Evolutionary conservation across 2,113 vertebrate species (phyloP).

Genomic region (Vulpes ferrilata): DNA sequence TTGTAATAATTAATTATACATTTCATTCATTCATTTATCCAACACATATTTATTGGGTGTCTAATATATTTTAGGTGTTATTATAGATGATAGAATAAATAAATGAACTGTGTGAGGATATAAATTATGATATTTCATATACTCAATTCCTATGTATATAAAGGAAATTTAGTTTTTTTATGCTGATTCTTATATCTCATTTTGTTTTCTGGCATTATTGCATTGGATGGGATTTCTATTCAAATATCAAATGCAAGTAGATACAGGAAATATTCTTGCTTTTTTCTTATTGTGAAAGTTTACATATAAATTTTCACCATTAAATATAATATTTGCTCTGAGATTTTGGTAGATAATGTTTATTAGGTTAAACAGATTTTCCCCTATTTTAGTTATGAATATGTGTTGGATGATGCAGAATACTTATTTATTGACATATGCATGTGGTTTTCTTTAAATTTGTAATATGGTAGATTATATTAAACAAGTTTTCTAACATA

Average conservation of each 20-base stretch:
- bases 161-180: background rate
- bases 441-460: background rate
- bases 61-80: background rate
- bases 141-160: background rate
- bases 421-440: background rate
- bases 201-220: conserved; percentile 24
- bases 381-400: background rate
- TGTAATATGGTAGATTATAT: background rate
- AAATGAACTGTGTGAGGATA: background rate
- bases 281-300: background rate
- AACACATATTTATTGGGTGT: background rate
- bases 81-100: background rate
- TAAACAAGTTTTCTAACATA: conserved; percentile 17
- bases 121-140: background rate
- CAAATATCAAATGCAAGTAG: background rate
- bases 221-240: background rate
- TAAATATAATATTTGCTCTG: background rate
- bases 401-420: background rate
- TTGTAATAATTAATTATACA: background rate
- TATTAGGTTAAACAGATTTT: background rate
- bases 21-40: background rate
- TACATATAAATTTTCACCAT: background rate
- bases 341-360: background rate
- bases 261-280: background rate
- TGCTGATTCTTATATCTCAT: background rate